Conservation (phyloP, 2,797 vertebrate genomes). For the Gymnoscopelus braueri region DNA sequence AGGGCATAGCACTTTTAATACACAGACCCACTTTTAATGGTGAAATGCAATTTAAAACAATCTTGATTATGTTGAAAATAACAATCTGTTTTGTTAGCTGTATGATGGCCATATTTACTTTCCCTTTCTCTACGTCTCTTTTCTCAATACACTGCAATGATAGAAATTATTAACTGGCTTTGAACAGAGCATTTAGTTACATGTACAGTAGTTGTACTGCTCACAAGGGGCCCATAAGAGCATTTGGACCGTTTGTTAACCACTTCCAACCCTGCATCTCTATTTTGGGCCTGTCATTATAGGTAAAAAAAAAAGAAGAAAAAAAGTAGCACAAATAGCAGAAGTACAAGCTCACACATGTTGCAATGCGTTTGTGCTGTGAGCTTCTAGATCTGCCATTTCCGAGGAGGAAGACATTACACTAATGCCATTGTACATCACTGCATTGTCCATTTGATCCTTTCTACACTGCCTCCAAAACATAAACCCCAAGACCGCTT, state of each 20-base stretch:
- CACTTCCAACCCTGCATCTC: too few species aligned
- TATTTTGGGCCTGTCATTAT: too few species aligned
- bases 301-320: too few species aligned
- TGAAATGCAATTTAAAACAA: not conserved
- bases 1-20: too few species aligned
- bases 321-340: not conserved
- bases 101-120: not conserved
- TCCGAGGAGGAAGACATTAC: not conserved
- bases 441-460: constrained; percentile 20
- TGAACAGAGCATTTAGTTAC: too few species aligned
- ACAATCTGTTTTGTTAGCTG: not conserved
- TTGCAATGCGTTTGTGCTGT: too few species aligned
- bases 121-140: too few species aligned
- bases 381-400: too few species aligned
- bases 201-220: too few species aligned
- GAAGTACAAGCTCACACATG: too few species aligned
- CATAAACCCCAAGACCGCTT: constrained; percentile 25
- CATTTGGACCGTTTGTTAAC: not conserved
- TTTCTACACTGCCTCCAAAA: too few species aligned
- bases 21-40: not conserved
- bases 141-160: constrained; percentile 7
- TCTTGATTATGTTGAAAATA: not conserved
- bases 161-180: not conserved
- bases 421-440: constrained; percentile 8
- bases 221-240: not conserved